A percentile compares a stretch with the other conserved stretches of the same genome.
Conservation (phyloP, 2,888 invertebrate genomes). For the Zootermopsis nevadensis region DNA sequence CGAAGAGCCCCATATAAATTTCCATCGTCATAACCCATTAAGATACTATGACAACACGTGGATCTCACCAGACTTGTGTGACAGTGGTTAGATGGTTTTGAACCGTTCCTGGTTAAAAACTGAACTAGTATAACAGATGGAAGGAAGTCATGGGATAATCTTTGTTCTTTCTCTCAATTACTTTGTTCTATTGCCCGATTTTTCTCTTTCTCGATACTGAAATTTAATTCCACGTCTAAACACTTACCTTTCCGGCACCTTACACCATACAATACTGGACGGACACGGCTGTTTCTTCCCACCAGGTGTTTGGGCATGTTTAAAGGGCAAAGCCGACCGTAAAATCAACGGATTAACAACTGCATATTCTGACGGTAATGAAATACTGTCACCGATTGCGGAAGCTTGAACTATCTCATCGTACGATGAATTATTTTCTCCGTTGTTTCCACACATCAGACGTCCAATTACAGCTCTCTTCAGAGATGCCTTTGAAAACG, state of each 20-base stretch:
- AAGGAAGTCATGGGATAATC: no score
- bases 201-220: no score
- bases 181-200: no score
- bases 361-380: slow-evolving; percentile 54
- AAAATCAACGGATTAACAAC: slow-evolving; percentile 54
- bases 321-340: slow-evolving; percentile 55
- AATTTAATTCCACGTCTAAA: no score
- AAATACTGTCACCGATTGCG: slow-evolving; percentile 46
- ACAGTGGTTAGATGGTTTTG: no score
- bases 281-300: slow-evolving; percentile 67
- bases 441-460: slow-evolving; percentile 50
- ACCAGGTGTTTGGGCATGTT: slow-evolving; percentile 41
- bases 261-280: slow-evolving; percentile 72
- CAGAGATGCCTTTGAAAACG: slow-evolving; percentile 72
- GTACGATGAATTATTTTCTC: slow-evolving; percentile 36
- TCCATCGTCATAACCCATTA: no score
- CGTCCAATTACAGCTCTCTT: slow-evolving; percentile 66
- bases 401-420: slow-evolving; percentile 18
- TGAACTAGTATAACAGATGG: no score
- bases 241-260: slow-evolving; percentile 62
- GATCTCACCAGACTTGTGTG: no score
- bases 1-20: no score
- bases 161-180: no score
- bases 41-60: no score
- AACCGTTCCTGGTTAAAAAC: no score